These are phyloP conservation scores for Brachyistius frenatus DNA, from an alignment of 2,113 vertebrate species.

Conservation along the genomic window DNA sequence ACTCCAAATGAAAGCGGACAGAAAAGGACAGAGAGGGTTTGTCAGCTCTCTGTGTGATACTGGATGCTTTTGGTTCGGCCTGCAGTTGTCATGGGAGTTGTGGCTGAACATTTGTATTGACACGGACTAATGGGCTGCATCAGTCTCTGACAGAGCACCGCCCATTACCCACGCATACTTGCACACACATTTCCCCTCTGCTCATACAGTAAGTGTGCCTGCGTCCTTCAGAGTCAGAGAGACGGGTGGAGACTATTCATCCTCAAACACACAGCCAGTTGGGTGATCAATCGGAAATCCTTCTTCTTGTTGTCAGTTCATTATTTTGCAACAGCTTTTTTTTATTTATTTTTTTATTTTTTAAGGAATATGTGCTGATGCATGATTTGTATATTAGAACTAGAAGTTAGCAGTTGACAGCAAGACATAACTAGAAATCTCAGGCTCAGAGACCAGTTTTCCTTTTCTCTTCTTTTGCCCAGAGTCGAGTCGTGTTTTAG, in stretches of 20 bases:
- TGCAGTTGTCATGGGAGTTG: constrained; percentile 75
- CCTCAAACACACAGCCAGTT: constrained; percentile 3
- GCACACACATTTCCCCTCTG: constrained; percentile 10
- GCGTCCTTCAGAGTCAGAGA: constrained; percentile 36
- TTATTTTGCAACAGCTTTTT: background rate
- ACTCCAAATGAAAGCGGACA: constrained; percentile 28
- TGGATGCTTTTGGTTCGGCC: constrained; percentile 57
- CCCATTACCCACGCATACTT: constrained; percentile 26
- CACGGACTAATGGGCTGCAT: constrained; percentile 65
- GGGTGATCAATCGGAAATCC: constrained; percentile 31
- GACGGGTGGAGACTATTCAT: constrained; percentile 31
- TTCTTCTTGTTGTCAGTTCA: constrained; percentile 8
- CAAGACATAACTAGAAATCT: background rate
- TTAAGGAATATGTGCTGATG: background rate
- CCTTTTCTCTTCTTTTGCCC: constrained; percentile 9
- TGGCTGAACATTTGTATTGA: constrained; percentile 69
- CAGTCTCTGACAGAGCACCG: constrained; percentile 33
- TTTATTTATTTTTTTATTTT: background rate
- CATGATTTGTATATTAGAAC: background rate
- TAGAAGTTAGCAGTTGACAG: background rate
- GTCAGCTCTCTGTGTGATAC: constrained; percentile 54
- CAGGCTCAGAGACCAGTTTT: background rate
- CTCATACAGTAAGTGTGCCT: background rate
- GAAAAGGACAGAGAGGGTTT: constrained; percentile 26
- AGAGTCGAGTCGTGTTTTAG: constrained; percentile 33